Evolutionary conservation across 2,888 invertebrate genomes (phyloP), one percentile per base, ranked within the genome.

Genomic region (Scaeva pyrastri): DNA sequence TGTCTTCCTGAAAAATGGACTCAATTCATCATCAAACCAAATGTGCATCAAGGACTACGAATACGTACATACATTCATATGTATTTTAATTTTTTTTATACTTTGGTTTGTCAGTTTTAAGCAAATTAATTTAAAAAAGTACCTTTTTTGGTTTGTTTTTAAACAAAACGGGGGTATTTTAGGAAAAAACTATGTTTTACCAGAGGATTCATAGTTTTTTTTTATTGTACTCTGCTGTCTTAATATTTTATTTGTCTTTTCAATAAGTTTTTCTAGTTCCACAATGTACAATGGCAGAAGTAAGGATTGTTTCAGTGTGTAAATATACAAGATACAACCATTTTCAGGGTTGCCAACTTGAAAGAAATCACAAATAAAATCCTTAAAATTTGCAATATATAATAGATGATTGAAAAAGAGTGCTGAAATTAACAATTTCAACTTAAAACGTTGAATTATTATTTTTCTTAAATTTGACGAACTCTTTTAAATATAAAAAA

Each of bases 171-270:
- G 16, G 14, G 7, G 36, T 19, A 11, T 26, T 12, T 14, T 3
- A 45, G 7, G 21, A 31, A 74, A 78, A 68, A 45, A 71, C 45
- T 31, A 21, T n/a, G n/a, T n/a, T n/a, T 39, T 43, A 48, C 21
- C 72, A 50, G 71, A 50, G 74, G 83, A 78, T 78, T 78, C 58
- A 84, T 74, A 74, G 74, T 75, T 45, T 50, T 23, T 8, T 56
- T 39, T 55, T 58, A 23, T 43, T 50, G n/a, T n/a, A n/a, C 0
- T 12, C 4, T 23, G 16, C 1, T 39, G 31, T 21, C 16, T n/a
- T 21, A 36, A 16, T 14, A 41, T 36, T 21, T 43, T 84, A 71
- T 84, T 78, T 78, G 70, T 78, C 31, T 75, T 75, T 64, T 48
- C 70, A 71, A 75, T 58, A 56, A 74, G 73, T 73, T 60, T 50